Evolutionary conservation across 2,888 invertebrate species (phyloP), one percentile per base, ranked within the genome.

Genomic region (Strigamia maritima): DNA sequence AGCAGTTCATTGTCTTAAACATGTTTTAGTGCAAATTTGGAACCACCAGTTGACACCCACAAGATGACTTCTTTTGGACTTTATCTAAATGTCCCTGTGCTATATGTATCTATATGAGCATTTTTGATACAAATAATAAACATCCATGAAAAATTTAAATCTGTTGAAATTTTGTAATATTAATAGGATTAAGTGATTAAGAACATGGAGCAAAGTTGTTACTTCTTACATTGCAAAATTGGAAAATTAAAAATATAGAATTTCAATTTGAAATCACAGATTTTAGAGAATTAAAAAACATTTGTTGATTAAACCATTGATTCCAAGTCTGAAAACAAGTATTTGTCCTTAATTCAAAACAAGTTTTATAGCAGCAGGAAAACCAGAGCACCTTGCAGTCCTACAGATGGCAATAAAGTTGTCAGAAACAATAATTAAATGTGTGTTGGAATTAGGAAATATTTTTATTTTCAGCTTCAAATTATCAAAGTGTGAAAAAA

Each of bases 381-480:
- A 65, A 65, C 65, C 65, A 65, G 65, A 65, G 28, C 65, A 65
- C 65, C 65, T 65, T 65, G 65, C 26, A 65, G 8, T 65, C 26
- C 65, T 7, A 60, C 65, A 28, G 16, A 65, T n/a, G 49, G 26
- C 16, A 65, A 24, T 65, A 65, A 65, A 65, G 28, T 65, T 65
- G 26, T 26, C 65, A 26, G 24, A 8, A 8, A 16, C 24, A 24
- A 24, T 26, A 65, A 65, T 26, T 26, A 26, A 10, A 26, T 24
- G 6, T 49, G 3, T 7, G 7, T 31, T n/a, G 14, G 44, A 44
- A 49, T 19, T 49, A 2, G 3, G 2, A 7, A 4, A 4, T 31
- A 7, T 31, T 7, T 31, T 4, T 31, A 4, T 31, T 31, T 31
- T 7, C 31, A 31, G 7, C 31, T 31, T 31, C 7, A n/a, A n/a